Percentiles rank a stretch among this genome's conserved stretches.
phyloP scores from a whole-genome alignment of 2,888 invertebrate species.

The Pyrrhosoma nymphula region DNA sequence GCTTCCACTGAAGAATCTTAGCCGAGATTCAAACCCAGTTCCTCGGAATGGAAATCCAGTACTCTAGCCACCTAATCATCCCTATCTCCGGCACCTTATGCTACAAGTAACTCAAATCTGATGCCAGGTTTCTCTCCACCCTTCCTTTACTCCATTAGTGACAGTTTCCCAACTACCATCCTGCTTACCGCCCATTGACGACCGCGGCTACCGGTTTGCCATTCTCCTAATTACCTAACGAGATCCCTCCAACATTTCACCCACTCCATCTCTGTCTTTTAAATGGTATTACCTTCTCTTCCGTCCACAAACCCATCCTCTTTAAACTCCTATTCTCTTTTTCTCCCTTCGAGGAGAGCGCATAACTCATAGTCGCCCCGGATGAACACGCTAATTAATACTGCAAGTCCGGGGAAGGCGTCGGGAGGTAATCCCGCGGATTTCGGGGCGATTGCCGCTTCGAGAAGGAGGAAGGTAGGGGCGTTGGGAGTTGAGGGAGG shows the following conservation, averaged over 20 bases:
- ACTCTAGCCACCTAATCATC: no score
- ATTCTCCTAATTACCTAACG: not conserved
- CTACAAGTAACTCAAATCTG: no score
- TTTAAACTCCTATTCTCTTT: not conserved
- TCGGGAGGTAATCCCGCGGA: slow-evolving; percentile 53
- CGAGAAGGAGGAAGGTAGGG: not conserved
- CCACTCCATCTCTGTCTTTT: not conserved
- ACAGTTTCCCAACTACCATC: not conserved
- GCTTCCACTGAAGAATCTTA: no score
- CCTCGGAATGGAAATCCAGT: no score
- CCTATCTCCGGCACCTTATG: no score
- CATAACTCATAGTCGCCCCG: slow-evolving; percentile 55
- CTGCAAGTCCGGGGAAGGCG: slow-evolving; percentile 49
- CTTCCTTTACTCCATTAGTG: no score
- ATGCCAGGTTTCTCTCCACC: no score
- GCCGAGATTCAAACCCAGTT: no score
- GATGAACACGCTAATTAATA: slow-evolving; percentile 60
- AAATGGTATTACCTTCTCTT: no score
- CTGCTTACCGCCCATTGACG: not conserved
- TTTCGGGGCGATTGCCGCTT: slow-evolving; percentile 10
- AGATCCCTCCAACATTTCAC: not conserved
- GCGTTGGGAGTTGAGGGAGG: no score
- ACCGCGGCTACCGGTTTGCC: no score
- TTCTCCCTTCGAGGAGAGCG: not conserved
- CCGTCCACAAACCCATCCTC: not conserved